Evolutionary conservation across 2,113 vertebrate species (phyloP).

Genomic region (Albula glossodonta): DNA sequence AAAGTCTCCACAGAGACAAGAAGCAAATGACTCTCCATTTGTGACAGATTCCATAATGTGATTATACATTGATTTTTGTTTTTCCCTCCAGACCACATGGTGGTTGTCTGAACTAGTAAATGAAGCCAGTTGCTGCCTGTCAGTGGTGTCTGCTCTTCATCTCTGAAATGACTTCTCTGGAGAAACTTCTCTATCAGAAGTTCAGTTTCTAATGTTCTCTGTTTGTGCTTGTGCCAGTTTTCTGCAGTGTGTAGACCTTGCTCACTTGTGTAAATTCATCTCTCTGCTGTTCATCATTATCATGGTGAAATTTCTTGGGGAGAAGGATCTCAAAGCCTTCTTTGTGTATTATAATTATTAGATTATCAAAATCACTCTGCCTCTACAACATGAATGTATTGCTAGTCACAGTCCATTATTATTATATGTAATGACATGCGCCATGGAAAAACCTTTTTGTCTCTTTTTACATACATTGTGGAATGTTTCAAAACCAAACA

Average conservation of each 20-base stretch:
- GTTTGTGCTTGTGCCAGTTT: not conserved
- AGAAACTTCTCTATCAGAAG: not conserved
- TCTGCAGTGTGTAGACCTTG: not conserved
- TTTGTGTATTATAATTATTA: not conserved
- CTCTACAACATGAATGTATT: too few relatives aligned
- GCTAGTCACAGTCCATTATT: not conserved
- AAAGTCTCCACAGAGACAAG: conserved; percentile 41
- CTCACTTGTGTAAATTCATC: not conserved
- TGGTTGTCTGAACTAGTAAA: not conserved
- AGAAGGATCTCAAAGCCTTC: not conserved
- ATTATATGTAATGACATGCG: too few relatives aligned
- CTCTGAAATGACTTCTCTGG: not conserved
- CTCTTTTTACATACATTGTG: too few relatives aligned
- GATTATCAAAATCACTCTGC: not conserved
- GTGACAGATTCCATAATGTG: conserved; percentile 54
- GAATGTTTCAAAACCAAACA: too few relatives aligned
- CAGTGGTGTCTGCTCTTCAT: not conserved
- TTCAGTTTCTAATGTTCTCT: not conserved
- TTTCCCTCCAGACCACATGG: not conserved
- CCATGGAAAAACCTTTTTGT: too few relatives aligned
- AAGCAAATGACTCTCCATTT: conserved; percentile 43
- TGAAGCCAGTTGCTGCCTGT: not conserved
- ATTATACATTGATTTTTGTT: conserved; percentile 38
- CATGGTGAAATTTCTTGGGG: not conserved
- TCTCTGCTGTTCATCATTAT: not conserved